Percentiles rank a stretch among this genome's conserved stretches.
phyloP scores from a whole-genome alignment of 2,888 invertebrate species.

The Melanostoma scalare region DNA sequence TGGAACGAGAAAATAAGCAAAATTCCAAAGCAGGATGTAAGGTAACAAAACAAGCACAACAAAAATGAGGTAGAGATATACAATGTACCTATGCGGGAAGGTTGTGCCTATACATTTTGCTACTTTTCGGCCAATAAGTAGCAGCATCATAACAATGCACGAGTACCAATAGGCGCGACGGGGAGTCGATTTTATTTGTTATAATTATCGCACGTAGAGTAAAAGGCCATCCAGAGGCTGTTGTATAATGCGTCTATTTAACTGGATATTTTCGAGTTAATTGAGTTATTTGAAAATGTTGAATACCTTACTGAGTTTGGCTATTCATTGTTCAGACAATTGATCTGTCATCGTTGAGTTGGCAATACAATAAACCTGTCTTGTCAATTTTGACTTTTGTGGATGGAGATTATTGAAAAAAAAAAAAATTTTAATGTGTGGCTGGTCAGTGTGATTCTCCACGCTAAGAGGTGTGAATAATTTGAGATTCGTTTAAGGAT shows the following conservation, averaged over 20 bases:
- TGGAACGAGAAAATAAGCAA: slow-evolving; percentile 36
- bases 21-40: slow-evolving; percentile 12
- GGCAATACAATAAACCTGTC: slow-evolving; percentile 52
- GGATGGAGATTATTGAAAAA: slow-evolving; percentile 8
- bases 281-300: slow-evolving; percentile 34
- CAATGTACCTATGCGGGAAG: slow-evolving; percentile 27
- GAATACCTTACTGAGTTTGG: background rate
- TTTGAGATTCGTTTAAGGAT: slow-evolving; percentile 44
- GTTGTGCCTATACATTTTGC: slow-evolving; percentile 37
- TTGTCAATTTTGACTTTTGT: slow-evolving; percentile 36
- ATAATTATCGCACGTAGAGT: slow-evolving; percentile 51
- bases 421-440: background rate
- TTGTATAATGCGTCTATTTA: slow-evolving; percentile 30
- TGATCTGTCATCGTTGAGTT: slow-evolving; percentile 62
- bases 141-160: slow-evolving; percentile 51
- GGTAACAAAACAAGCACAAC: slow-evolving; percentile 2
- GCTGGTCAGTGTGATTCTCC: slow-evolving; percentile 35
- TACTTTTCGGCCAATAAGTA: slow-evolving; percentile 73
- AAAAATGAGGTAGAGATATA: slow-evolving; percentile 1
- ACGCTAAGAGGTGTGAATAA: slow-evolving; percentile 65
- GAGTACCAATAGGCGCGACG: slow-evolving; percentile 27
- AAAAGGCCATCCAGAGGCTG: background rate
- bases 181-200: slow-evolving; percentile 55
- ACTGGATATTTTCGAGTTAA: slow-evolving; percentile 62
- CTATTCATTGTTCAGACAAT: slow-evolving; percentile 35